phyloP scores from a whole-genome alignment of 2,888 invertebrate genomes.

The Cosmia trapezina region DNA sequence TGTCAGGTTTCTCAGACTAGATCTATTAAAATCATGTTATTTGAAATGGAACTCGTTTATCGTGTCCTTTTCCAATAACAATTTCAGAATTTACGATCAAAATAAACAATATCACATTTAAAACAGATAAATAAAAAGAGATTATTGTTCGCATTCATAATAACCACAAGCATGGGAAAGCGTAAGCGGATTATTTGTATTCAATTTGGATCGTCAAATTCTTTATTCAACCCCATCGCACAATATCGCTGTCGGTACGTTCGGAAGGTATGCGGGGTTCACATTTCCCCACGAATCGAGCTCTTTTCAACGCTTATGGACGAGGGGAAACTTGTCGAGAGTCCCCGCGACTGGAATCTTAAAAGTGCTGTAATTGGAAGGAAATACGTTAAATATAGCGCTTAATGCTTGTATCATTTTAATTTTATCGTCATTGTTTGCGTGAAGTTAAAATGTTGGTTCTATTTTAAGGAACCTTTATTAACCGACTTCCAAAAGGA shows the following conservation, averaged over 20 bases:
- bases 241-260: constrained; percentile 29
- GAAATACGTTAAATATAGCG: constrained; percentile 15
- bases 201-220: constrained; percentile 47
- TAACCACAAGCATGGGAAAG: constrained; percentile 10
- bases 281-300: constrained; percentile 46
- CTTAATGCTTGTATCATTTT: constrained; percentile 1
- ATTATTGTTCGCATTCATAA: constrained; percentile 35
- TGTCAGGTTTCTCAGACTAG: constrained; percentile 42
- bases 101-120: constrained; percentile 18
- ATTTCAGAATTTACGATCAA: constrained; percentile 2
- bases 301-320: constrained; percentile 41
- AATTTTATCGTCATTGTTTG: not conserved
- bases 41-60: constrained; percentile 10
- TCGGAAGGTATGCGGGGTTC: constrained; percentile 42
- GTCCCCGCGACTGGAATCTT: constrained; percentile 25
- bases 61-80: not conserved
- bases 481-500: too few species aligned
- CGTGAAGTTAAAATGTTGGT: not conserved
- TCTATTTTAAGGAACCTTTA: not conserved
- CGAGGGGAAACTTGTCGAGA: constrained; percentile 44
- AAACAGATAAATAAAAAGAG: constrained; percentile 27
- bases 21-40: constrained; percentile 30
- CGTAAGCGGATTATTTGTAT: constrained; percentile 56
- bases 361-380: constrained; percentile 42
- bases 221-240: constrained; percentile 47